These are phyloP conservation scores for Stegostoma tigrinum DNA, from an alignment of 2,113 vertebrate species.

Conservation along the genomic window DNA sequence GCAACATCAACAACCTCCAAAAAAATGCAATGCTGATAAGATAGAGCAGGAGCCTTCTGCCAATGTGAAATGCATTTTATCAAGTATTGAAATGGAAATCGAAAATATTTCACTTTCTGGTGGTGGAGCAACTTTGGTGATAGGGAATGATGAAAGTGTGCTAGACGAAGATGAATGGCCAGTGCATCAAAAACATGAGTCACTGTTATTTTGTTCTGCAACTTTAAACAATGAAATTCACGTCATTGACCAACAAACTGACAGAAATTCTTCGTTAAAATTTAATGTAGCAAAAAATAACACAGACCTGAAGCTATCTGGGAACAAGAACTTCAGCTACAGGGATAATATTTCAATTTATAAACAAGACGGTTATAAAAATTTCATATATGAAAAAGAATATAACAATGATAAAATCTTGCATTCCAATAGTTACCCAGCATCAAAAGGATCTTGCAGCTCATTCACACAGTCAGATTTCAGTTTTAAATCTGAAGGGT, in stretches of 20 bases:
- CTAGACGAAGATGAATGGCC: slow-evolving; percentile 43
- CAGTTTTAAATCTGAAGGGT: slow-evolving; percentile 43
- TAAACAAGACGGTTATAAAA: slow-evolving; percentile 48
- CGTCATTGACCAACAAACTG: slow-evolving; percentile 1
- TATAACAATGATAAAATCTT: slow-evolving; percentile 39
- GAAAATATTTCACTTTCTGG: slow-evolving; percentile 48
- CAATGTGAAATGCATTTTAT: slow-evolving; percentile 52
- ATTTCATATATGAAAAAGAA: neutral
- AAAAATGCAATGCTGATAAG: slow-evolving; percentile 37
- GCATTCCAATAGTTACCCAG: slow-evolving; percentile 45
- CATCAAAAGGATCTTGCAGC: slow-evolving; percentile 42
- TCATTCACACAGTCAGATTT: slow-evolving; percentile 43
- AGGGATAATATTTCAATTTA: slow-evolving; percentile 48
- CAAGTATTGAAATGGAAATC: slow-evolving; percentile 62
- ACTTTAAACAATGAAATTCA: slow-evolving; percentile 30
- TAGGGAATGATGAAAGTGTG: slow-evolving; percentile 45
- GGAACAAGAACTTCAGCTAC: slow-evolving; percentile 45
- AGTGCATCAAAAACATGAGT: slow-evolving; percentile 33
- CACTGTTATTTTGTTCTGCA: neutral
- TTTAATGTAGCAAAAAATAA: slow-evolving; percentile 47
- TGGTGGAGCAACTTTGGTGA: slow-evolving; percentile 45
- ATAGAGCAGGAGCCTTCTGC: slow-evolving; percentile 50
- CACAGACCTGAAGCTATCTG: slow-evolving; percentile 43
- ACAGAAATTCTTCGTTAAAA: slow-evolving; percentile 47
- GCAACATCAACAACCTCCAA: slow-evolving; percentile 44